phyloP scores from a whole-genome alignment of 2,797 vertebrate genomes.

The Enteromius radiatus region DNA sequence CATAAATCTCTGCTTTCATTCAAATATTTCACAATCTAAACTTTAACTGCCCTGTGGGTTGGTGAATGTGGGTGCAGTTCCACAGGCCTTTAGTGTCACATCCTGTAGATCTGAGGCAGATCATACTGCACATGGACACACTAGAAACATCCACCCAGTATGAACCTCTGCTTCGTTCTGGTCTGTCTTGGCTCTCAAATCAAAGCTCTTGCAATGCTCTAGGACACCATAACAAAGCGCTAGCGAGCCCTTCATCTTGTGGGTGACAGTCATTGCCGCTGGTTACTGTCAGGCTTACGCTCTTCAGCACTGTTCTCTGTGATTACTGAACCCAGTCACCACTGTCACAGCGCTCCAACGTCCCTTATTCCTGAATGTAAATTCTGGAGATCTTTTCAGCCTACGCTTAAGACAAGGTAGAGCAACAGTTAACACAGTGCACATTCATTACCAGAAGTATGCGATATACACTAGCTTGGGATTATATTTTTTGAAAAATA shows the following conservation, averaged over 20 bases:
- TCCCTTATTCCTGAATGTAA: constrained; percentile 1
- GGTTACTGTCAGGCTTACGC: constrained; percentile 41
- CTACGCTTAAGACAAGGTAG: not conserved
- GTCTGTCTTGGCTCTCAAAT: constrained; percentile 39
- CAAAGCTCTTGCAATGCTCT: constrained; percentile 35
- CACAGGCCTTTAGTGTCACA: not conserved
- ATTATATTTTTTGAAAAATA: not conserved
- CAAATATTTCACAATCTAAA: not conserved
- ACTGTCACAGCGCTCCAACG: constrained; percentile 54
- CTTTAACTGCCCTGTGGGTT: not conserved
- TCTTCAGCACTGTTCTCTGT: constrained; percentile 22
- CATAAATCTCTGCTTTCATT: not conserved
- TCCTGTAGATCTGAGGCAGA: constrained; percentile 14
- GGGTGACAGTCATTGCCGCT: constrained; percentile 45
- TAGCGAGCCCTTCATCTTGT: constrained; percentile 38
- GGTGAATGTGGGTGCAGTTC: not conserved
- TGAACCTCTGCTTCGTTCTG: not conserved
- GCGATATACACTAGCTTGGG: not conserved
- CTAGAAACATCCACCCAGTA: not conserved
- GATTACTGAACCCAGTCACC: constrained; percentile 44
- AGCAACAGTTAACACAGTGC: not conserved
- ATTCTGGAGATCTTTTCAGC: not conserved
- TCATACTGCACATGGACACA: not conserved
- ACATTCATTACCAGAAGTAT: not conserved
- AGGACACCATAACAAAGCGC: constrained; percentile 43